Conservation (phyloP, 1,140 invertebrate genomes). For the Copidosoma floridanum region DNA sequence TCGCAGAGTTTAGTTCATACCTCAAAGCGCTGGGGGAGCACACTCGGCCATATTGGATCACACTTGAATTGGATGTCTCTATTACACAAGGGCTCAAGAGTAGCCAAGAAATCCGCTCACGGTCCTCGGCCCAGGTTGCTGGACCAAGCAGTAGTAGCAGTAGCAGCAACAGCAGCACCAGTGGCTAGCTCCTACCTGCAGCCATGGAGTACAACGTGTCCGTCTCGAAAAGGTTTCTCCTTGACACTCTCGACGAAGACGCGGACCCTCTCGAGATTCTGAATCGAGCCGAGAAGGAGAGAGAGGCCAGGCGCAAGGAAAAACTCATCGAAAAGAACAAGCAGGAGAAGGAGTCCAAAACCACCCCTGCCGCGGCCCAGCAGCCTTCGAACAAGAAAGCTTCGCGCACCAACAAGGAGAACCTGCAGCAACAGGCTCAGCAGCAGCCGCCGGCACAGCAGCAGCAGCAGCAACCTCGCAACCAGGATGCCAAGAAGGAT, state of each 20-base stretch:
- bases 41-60: conserved; percentile 56
- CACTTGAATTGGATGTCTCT: conserved; percentile 55
- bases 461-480: conserved; percentile 60
- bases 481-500: conserved; percentile 62
- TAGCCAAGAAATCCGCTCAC: conserved; percentile 53
- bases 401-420: conserved; percentile 67
- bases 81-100: conserved; percentile 55
- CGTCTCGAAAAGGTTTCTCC: conserved; percentile 87
- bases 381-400: conserved; percentile 53
- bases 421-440: conserved; percentile 60
- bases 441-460: too few species aligned
- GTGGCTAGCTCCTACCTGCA: too few species aligned
- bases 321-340: conserved; percentile 86
- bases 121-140: conserved; percentile 50
- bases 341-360: conserved; percentile 65
- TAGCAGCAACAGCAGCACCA: too few species aligned
- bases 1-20: background rate
- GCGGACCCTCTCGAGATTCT: conserved; percentile 88
- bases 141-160: too few species aligned
- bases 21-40: conserved; percentile 27
- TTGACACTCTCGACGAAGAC: conserved; percentile 81
- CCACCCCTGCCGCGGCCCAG: conserved; percentile 40
- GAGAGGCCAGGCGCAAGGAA: conserved; percentile 78
- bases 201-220: conserved; percentile 92
- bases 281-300: conserved; percentile 75